Base-by-base conservation (phyloP, 2,888 invertebrate genomes). In the Drosophila quinaria region DNA sequence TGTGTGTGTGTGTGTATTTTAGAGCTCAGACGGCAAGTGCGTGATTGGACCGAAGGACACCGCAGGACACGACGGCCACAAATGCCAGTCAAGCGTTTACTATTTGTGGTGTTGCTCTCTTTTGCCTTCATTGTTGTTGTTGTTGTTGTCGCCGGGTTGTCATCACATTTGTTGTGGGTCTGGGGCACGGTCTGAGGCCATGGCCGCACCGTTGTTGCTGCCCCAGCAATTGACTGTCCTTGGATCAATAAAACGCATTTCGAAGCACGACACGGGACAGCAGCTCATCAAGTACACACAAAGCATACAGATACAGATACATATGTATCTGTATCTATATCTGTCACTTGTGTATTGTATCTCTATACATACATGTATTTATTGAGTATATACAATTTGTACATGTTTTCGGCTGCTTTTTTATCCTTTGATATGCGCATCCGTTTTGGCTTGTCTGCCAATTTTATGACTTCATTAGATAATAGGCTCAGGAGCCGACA, bases 181-280 rank as follows among this genome's bases (percentile, higher is more conserved):
- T 39, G 61, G 51, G 39, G 11, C 42, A 44, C n/a, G 15, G 41
- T 33, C 68, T 47, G 49, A 62, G 74, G 79, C 76, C 76, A 76
- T 39, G 76, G 78, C 61, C 60, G 51, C 35, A 37, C 11, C 37
- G 47, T 35, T 33, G 65, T 19, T 60, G 71, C 60, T 60, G 71
- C 60, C 67, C 54, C 64, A 59, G 49, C 67, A 76, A 66, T 68
- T 44, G 74, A 65, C 60, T 78, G 82, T 66, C 88, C 86, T 83
- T 87, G 83, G 86, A 87, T 85, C 85, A 85, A 85, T 89, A 87
- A 72, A 71, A 66, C 70, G 74, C 87, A 81, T 76, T 83, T 82
- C 50, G 55, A 47, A 79, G 56, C 58, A 44, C 29, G 29, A 46
- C 33, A 50, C 29, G 33, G 29, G 5, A n/a, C 44, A 49, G 33